Evolutionary conservation across 1,140 invertebrate genomes (phyloP).

Genomic region (Nebria ingens): DNA sequence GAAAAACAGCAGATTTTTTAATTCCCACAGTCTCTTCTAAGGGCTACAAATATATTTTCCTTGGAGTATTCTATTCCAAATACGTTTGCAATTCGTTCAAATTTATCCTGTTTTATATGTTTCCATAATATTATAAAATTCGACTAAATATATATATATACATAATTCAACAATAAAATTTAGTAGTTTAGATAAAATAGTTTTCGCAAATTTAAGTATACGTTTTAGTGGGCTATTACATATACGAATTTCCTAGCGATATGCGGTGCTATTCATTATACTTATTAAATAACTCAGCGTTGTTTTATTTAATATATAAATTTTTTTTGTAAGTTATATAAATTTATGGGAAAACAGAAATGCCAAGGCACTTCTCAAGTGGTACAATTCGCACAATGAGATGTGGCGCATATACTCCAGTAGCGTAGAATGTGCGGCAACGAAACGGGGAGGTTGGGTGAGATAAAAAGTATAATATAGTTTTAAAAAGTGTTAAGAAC

Average conservation of each 20-base stretch:
- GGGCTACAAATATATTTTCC: conserved; percentile 34
- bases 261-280: no score
- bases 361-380: neutral
- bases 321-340: no score
- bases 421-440: neutral
- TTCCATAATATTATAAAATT: neutral
- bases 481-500: conserved; percentile 33
- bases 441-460: neutral
- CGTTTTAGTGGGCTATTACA: no score
- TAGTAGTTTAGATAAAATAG: neutral
- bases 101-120: conserved; percentile 16
- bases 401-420: neutral
- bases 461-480: conserved; percentile 27
- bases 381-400: neutral
- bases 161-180: neutral
- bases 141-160: neutral
- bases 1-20: conserved; percentile 37
- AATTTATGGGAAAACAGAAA: neutral
- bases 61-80: conserved; percentile 21
- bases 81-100: conserved; percentile 12
- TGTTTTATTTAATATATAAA: no score
- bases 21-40: conserved; percentile 34
- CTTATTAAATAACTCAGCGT: no score
- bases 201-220: neutral
- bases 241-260: no score